These are phyloP conservation scores for Scotopteryx bipunctaria DNA, from an alignment of 2,888 invertebrate species.

Conservation along the genomic window DNA sequence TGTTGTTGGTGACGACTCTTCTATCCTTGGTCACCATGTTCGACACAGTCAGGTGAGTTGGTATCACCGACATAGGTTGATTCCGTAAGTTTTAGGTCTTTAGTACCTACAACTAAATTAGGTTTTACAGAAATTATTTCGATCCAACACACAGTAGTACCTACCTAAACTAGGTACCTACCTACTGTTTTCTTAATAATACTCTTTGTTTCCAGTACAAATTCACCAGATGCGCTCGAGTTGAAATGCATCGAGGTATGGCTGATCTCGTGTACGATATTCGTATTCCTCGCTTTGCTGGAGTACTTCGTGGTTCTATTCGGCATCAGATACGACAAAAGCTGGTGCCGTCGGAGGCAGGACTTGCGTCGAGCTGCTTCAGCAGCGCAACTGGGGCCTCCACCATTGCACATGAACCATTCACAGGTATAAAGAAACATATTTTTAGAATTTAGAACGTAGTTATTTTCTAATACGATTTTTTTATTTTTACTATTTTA, in stretches of 20 bases:
- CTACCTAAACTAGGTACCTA: too few species aligned
- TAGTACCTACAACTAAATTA: too few species aligned
- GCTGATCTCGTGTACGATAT: constrained; percentile 86
- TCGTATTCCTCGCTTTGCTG: constrained; percentile 85
- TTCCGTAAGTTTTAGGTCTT: too few species aligned
- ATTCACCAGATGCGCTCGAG: constrained; percentile 85
- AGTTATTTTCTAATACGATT: too few species aligned
- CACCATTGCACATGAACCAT: constrained; percentile 74
- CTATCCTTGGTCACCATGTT: constrained; percentile 86
- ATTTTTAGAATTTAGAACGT: too few species aligned
- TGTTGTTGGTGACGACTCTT: constrained; percentile 85
- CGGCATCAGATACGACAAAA: constrained; percentile 86
- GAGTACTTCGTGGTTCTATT: constrained; percentile 86
- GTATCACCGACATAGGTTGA: too few species aligned
- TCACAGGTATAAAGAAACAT: constrained; percentile 73
- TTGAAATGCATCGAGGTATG: constrained; percentile 86
- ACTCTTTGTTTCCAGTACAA: constrained; percentile 73
- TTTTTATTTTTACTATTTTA: constrained; percentile 2
- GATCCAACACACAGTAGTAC: too few species aligned
- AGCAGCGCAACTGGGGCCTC: constrained; percentile 70
- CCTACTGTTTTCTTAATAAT: not conserved
- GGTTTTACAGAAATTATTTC: too few species aligned
- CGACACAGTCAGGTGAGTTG: constrained; percentile 83
- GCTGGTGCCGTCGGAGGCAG: constrained; percentile 80
- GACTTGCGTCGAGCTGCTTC: constrained; percentile 73